phyloP scores from a whole-genome alignment of 2,113 vertebrate species.

The Tragelaphus scriptus region DNA sequence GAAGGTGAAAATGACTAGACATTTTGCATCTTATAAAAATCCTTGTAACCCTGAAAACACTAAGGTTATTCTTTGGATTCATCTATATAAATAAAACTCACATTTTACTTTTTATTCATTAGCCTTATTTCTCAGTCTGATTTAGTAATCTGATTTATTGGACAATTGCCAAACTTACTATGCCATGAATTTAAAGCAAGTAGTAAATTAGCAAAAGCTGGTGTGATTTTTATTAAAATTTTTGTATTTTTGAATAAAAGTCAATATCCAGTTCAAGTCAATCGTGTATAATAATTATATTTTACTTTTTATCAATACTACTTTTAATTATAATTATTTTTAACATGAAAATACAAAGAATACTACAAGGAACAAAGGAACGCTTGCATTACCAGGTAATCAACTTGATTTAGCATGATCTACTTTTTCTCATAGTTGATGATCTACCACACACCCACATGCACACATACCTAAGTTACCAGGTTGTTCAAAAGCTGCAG shows the following conservation, averaged over 20 bases:
- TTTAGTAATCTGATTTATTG: background rate
- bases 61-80: conserved; percentile 4
- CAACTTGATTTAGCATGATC: background rate
- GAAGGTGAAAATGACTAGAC: conserved; percentile 33
- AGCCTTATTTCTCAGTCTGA: background rate
- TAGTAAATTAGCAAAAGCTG: background rate
- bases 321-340: background rate
- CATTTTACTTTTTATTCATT: conserved; percentile 23
- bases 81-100: background rate
- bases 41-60: background rate
- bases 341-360: background rate
- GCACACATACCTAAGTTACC: background rate
- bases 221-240: background rate
- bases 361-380: background rate
- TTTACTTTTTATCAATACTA: background rate
- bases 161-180: background rate
- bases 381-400: background rate
- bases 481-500: background rate
- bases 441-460: background rate
- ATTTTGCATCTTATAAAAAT: conserved; percentile 42
- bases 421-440: background rate
- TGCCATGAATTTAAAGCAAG: background rate
- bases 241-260: background rate
- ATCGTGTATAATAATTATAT: background rate
- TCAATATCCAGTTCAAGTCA: background rate